phyloP scores from a whole-genome alignment of 2,113 vertebrate species.

The Bolborhynchus lineola region DNA sequence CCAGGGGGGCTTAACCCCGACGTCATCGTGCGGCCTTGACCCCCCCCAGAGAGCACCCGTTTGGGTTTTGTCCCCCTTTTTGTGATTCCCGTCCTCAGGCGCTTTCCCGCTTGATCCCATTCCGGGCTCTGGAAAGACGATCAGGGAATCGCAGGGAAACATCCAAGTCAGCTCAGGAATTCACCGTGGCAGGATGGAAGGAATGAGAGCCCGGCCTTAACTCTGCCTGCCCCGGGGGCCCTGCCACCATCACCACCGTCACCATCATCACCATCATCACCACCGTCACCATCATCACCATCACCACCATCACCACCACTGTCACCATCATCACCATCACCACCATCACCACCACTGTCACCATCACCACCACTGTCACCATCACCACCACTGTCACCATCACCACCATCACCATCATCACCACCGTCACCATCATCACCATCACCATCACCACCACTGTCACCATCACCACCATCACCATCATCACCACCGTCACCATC shows the following conservation, averaged over 20 bases:
- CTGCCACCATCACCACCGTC: background rate
- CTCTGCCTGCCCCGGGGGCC: background rate
- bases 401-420: background rate
- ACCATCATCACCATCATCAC: background rate
- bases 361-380: background rate
- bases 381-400: fast-evolving
- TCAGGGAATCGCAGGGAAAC: background rate
- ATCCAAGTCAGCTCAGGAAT: background rate
- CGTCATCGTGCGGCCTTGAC: fast-evolving
- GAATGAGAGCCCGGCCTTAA: conserved; percentile 5
- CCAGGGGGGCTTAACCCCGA: background rate
- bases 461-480: background rate
- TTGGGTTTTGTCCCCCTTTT: background rate
- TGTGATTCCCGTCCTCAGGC: background rate
- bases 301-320: too few relatives aligned
- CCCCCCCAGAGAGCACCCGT: too few relatives aligned
- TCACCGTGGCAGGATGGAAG: background rate
- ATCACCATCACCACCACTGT: fast-evolving
- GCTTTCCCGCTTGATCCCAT: background rate
- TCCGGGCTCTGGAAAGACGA: background rate
- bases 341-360: background rate
- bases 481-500: background rate
- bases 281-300: background rate
- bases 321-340: fast-evolving
- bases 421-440: fast-evolving